Evolutionary conservation across 2,113 vertebrate species (phyloP).

Genomic region (Calonectris borealis): DNA sequence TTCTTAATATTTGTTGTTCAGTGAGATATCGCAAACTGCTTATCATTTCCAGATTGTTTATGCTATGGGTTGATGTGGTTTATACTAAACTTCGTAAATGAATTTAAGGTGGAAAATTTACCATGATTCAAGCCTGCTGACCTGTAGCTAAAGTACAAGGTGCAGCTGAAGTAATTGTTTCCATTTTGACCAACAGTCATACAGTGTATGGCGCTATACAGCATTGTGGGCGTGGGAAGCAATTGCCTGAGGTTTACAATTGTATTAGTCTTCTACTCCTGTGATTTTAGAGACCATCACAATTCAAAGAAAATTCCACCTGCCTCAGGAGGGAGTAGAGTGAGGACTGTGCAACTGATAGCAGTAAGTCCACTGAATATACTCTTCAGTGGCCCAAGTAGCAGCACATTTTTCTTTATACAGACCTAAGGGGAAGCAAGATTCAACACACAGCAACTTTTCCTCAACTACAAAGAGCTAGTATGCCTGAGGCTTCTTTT

Average conservation of each 20-base stretch:
- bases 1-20: slow-evolving; percentile 61
- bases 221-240: not conserved
- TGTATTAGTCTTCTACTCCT: not conserved
- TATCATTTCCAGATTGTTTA: slow-evolving; percentile 56
- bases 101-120: not conserved
- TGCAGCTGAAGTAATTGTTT: not conserved
- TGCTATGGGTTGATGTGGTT: not conserved
- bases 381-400: not conserved
- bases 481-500: not conserved
- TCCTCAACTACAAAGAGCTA: not conserved
- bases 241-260: not conserved
- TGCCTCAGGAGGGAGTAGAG: not conserved
- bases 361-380: not conserved
- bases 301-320: not conserved
- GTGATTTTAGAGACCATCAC: not conserved
- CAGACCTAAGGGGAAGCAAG: not conserved
- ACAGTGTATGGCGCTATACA: not conserved
- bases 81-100: not conserved
- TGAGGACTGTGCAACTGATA: not conserved
- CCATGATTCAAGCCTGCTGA: not conserved
- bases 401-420: not conserved
- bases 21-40: slow-evolving; percentile 41
- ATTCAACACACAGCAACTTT: not conserved
- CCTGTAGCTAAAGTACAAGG: not conserved
- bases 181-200: not conserved